Conservation (phyloP, 2,797 vertebrate species). For the Allobates femoralis region DNA sequence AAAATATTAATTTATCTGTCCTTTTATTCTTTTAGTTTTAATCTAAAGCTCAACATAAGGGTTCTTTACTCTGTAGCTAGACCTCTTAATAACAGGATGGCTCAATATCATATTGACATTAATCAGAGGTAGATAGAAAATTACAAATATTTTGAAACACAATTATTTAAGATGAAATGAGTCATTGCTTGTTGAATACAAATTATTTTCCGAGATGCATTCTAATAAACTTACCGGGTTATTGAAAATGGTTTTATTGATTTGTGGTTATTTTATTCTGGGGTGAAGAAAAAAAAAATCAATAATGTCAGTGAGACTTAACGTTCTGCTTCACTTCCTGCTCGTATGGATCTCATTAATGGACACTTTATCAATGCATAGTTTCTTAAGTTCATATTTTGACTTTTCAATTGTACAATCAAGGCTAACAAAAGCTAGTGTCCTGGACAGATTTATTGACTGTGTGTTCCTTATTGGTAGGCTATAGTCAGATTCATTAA, state of each 20-base stretch:
- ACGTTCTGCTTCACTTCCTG: slow-evolving; percentile 25
- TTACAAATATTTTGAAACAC: background rate
- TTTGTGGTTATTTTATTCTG: slow-evolving; percentile 45
- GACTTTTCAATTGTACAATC: slow-evolving; percentile 50
- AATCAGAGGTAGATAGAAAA: background rate
- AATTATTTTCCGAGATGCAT: background rate
- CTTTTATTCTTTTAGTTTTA: background rate
- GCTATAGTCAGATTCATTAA: slow-evolving; percentile 48
- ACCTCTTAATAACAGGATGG: background rate
- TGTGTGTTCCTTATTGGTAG: slow-evolving; percentile 36
- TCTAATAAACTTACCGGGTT: slow-evolving; percentile 19
- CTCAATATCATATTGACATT: background rate
- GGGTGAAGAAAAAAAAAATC: slow-evolving; percentile 53
- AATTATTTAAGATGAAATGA: background rate
- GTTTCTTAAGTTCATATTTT: slow-evolving; percentile 57
- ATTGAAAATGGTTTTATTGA: slow-evolving; percentile 56
- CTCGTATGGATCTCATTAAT: slow-evolving; percentile 38
- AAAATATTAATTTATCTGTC: no score
- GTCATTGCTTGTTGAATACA: background rate
- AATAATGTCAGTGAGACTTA: slow-evolving; percentile 42
- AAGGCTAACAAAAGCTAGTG: slow-evolving; percentile 31
- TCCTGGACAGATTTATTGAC: slow-evolving; percentile 52
- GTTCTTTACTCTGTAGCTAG: background rate
- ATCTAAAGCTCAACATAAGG: background rate
- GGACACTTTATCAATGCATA: slow-evolving; percentile 59